Base-by-base conservation (phyloP, 2,113 vertebrate genomes). In the Dicentrarchus labrax region DNA sequence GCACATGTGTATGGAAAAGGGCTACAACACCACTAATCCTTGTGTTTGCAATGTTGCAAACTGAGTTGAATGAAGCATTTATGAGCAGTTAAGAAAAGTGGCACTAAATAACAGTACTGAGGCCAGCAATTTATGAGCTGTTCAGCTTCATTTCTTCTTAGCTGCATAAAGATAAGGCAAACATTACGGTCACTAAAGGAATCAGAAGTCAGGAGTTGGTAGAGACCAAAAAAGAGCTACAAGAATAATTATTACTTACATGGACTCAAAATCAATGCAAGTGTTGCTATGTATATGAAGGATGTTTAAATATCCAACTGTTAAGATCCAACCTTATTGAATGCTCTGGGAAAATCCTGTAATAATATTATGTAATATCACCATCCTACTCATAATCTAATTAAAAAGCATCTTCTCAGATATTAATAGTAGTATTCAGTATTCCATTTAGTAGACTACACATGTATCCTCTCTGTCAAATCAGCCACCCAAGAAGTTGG, bases 401-500 rank as follows among this genome's bases (percentile, higher is more conserved):
- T 70, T 10, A 11, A 69, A 39, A 19, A 72, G 22, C n/a, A 51
- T 21, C 5, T 16, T 21, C 13, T 24, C 10, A 50, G 41, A 65
- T 15, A 62, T 74, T 39, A 21, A 39, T 17, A 65, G 19, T 0
- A 1, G 2, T 16, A 38, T 11, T 68, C 41, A 21, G 21, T 56
- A 43, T 47, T 51, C 43, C 6, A 39, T 48, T 39, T 60, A 72
- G 47, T 67, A 15, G 50, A 54, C 64, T 15, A 38, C 80, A 81
- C 1, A 50, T 79, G 78, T 79, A 82, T 85, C 61, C 60, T 80
- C 53, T 60, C 24, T 48, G 19, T 43, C 21, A 17, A 62, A 5
- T 41, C 51, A 69, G 79, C 68, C 76, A 78, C 61, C 77, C 80
- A 76, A 41, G 45, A 15, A 59, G 71, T 22, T 13, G 39, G 62